Conservation (phyloP, 2,797 vertebrate species). For the Lepus oiostolus region DNA sequence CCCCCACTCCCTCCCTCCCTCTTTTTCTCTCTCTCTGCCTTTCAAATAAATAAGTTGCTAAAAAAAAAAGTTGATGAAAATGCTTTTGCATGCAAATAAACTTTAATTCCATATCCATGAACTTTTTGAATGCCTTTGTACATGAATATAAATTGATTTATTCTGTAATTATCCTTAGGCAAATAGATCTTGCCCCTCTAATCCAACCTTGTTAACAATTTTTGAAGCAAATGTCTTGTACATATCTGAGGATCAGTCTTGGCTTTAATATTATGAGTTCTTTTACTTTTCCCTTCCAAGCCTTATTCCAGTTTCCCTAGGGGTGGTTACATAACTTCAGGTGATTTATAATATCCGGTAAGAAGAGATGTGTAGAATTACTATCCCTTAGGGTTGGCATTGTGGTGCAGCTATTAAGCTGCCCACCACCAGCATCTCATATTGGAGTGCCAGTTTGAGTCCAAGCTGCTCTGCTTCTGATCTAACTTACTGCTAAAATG, state of each 20-base stretch:
- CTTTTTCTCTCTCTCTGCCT: no score
- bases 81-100: no score
- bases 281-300: neutral
- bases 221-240: neutral
- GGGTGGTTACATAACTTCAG: neutral
- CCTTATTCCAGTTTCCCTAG: neutral
- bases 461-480: no score
- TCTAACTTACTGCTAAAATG: no score
- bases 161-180: neutral
- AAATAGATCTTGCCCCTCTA: neutral
- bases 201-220: neutral
- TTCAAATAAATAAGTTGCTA: no score
- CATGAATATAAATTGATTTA: slow-evolving; percentile 5
- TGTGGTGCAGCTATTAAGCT: no score
- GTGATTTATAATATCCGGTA: neutral
- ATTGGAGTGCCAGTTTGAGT: no score
- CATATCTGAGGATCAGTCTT: neutral
- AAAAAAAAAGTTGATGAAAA: no score
- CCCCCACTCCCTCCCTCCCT: no score
- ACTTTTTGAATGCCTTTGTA: no score
- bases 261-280: slow-evolving; percentile 5
- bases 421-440: no score
- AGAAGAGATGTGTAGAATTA: neutral
- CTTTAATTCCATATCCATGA: no score
- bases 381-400: neutral